These are phyloP conservation scores for Drosophila micromelanica DNA, from an alignment of 1,140 invertebrate species.

Conservation along the genomic window DNA sequence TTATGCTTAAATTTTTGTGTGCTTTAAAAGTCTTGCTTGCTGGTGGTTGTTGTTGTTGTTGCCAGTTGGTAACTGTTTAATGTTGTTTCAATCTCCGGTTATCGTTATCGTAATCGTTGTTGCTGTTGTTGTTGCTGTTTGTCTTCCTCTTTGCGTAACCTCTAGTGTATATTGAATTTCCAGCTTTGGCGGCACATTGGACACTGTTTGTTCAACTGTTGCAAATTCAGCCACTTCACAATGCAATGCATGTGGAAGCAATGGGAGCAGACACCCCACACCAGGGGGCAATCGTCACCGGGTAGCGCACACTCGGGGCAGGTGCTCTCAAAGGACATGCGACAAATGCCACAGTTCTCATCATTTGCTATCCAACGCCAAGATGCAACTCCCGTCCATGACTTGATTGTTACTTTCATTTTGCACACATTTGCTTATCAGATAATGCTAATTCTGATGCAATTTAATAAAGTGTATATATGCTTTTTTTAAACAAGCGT, in stretches of 20 bases:
- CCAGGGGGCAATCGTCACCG: slow-evolving; percentile 98
- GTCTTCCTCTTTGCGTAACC: not conserved
- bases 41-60: slow-evolving; percentile 29
- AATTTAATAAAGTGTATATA: slow-evolving; percentile 1
- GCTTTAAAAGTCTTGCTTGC: slow-evolving; percentile 7
- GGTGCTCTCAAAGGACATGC: slow-evolving; percentile 98
- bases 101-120: slow-evolving; percentile 21
- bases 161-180: slow-evolving; percentile 95
- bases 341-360: slow-evolving; percentile 99
- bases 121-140: slow-evolving; percentile 24
- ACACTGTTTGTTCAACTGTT: slow-evolving; percentile 97
- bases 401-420: slow-evolving; percentile 84
- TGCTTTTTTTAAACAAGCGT: slow-evolving; percentile 12
- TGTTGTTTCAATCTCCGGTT: slow-evolving; percentile 6
- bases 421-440: slow-evolving; percentile 72
- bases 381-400: slow-evolving; percentile 97
- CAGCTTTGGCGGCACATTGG: slow-evolving; percentile 99
- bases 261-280: slow-evolving; percentile 99
- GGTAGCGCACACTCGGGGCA: slow-evolving; percentile 99
- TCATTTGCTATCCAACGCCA: slow-evolving; percentile 99
- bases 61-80: slow-evolving; percentile 11
- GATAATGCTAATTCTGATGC: slow-evolving; percentile 23
- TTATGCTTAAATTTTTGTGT: not conserved
- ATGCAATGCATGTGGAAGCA: slow-evolving; percentile 99
- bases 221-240: slow-evolving; percentile 99